Evolutionary conservation across 2,888 invertebrate species (phyloP).

Genomic region (Leptogaster cylindrica): DNA sequence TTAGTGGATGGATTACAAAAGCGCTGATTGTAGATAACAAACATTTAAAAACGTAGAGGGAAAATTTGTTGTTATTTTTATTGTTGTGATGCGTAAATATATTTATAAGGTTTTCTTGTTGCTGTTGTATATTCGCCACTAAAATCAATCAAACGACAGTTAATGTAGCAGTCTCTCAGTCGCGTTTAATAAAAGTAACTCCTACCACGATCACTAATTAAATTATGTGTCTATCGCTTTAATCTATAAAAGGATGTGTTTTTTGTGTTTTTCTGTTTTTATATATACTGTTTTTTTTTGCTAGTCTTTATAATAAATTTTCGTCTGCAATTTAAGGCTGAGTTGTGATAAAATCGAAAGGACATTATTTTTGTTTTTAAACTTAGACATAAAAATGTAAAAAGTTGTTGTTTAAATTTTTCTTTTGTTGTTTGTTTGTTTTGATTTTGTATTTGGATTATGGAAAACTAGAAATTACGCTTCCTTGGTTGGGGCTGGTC

Average conservation of each 20-base stretch:
- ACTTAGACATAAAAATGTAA: slow-evolving; percentile 35
- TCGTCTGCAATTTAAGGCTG: slow-evolving; percentile 24
- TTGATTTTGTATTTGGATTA: slow-evolving; percentile 21
- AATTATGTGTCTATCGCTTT: slow-evolving; percentile 28
- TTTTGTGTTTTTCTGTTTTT: neutral
- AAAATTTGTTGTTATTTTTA: neutral
- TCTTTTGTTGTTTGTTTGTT: too few species aligned
- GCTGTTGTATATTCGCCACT: slow-evolving; percentile 40
- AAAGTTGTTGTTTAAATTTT: too few species aligned
- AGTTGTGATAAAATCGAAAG: neutral
- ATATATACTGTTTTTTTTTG: too few species aligned
- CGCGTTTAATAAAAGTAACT: slow-evolving; percentile 32
- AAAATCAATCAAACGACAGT: slow-evolving; percentile 43
- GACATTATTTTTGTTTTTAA: too few species aligned
- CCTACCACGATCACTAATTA: slow-evolving; percentile 38
- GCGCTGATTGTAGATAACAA: too few species aligned
- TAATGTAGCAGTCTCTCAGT: slow-evolving; percentile 48
- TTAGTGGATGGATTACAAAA: slow-evolving; percentile 59
- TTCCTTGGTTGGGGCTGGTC: slow-evolving; percentile 63
- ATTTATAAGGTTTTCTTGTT: too few species aligned
- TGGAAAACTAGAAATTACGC: slow-evolving; percentile 55
- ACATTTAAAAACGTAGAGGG: neutral
- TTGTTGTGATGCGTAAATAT: neutral
- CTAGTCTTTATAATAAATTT: too few species aligned
- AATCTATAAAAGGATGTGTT: slow-evolving; percentile 44